Evolutionary conservation across 2,888 invertebrate genomes (phyloP).

Genomic region (Lasioglossum morio): DNA sequence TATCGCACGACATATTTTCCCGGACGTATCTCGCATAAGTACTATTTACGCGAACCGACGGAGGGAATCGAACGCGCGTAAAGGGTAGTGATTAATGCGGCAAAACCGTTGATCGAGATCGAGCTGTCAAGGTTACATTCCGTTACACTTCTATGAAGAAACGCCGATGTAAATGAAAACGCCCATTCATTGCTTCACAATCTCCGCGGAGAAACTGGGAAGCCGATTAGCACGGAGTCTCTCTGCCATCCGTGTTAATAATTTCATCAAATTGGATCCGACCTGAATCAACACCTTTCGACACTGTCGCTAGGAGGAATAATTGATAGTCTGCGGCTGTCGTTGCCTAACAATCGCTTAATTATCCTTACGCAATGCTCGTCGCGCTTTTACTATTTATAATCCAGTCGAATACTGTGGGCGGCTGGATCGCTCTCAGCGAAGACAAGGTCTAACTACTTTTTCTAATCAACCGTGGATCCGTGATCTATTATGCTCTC

Average conservation of each 20-base stretch:
- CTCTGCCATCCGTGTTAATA: constrained; percentile 13
- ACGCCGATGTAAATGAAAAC: constrained; percentile 29
- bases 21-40: not conserved
- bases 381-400: constrained; percentile 54
- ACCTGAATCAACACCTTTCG: constrained; percentile 29
- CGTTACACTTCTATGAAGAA: constrained; percentile 31
- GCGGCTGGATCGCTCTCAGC: constrained; percentile 43
- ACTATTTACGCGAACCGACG: not conserved
- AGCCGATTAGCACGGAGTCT: not conserved
- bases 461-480: constrained; percentile 35
- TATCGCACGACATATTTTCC: not conserved
- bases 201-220: constrained; percentile 33
- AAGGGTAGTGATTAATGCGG: constrained; percentile 32
- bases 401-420: constrained; percentile 50
- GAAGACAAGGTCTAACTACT: constrained; percentile 49
- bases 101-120: constrained; percentile 39
- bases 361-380: constrained; percentile 48
- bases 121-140: constrained; percentile 61
- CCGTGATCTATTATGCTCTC: constrained; percentile 42
- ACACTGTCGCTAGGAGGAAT: constrained; percentile 33
- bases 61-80: constrained; percentile 8
- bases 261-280: constrained; percentile 4
- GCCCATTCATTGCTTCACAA: constrained; percentile 30
- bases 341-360: constrained; percentile 33
- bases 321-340: constrained; percentile 23